Conservation (phyloP, 2,888 invertebrate genomes). For the Pterostichus madidus region DNA sequence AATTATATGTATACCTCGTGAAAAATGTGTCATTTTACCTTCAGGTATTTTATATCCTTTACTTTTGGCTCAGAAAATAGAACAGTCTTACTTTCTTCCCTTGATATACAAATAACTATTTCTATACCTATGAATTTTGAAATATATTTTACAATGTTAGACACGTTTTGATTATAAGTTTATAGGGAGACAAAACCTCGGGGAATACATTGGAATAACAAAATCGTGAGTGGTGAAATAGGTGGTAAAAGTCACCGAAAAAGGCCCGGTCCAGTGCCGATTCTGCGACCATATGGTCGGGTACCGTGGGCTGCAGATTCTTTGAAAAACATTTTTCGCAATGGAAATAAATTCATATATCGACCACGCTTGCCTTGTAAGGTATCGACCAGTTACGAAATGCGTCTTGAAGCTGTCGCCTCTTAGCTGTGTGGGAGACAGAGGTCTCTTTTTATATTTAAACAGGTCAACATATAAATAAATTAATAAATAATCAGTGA, state of each 20-base stretch:
- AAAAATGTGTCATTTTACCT: no score
- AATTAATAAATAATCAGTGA: conserved; percentile 65
- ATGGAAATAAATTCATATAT: conserved; percentile 67
- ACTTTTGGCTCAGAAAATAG: no score
- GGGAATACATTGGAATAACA: neutral
- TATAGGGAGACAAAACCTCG: no score
- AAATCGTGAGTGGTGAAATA: conserved; percentile 4
- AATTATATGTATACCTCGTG: no score
- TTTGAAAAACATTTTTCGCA: conserved; percentile 67
- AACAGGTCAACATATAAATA: conserved; percentile 66
- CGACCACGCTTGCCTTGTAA: conserved; percentile 63
- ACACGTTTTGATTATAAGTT: no score
- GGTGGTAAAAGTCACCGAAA: conserved; percentile 40
- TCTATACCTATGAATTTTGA: no score
- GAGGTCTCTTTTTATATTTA: conserved; percentile 59
- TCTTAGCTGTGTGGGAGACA: conserved; percentile 50
- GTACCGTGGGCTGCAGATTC: conserved; percentile 54
- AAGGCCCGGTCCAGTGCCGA: conserved; percentile 43
- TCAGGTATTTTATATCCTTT: no score
- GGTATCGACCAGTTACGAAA: conserved; percentile 60
- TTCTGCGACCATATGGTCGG: conserved; percentile 62
- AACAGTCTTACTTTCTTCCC: no score
- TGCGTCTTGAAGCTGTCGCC: conserved; percentile 47
- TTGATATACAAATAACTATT: no score
- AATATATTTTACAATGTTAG: no score